Evolutionary conservation across 2,113 vertebrate genomes (phyloP).

Genomic region (Microcebus lehilahytsara): DNA sequence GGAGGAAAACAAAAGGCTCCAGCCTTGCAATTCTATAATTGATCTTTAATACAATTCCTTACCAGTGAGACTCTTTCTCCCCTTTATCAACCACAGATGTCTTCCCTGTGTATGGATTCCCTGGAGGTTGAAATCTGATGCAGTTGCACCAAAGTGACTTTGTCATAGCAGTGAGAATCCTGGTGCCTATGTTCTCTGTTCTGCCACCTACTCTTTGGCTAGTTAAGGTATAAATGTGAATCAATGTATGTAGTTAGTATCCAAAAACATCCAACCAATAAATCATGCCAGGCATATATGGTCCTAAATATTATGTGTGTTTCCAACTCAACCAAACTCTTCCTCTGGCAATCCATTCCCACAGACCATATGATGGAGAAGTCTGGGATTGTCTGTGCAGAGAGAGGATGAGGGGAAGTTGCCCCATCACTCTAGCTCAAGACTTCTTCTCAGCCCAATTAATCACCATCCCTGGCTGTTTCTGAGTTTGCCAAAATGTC

Average conservation of each 20-base stretch:
- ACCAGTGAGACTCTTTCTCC: background rate
- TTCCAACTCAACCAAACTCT: background rate
- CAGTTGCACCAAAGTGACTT: background rate
- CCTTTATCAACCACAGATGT: background rate
- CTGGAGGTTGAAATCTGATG: background rate
- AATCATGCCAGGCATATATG: background rate
- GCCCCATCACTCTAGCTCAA: too few relatives aligned
- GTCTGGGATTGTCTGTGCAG: background rate
- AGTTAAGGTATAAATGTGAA: background rate
- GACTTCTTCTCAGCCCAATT: background rate
- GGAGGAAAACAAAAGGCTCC: background rate
- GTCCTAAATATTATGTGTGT: background rate
- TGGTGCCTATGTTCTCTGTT: background rate
- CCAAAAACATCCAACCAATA: background rate
- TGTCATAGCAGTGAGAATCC: background rate
- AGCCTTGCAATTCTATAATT: background rate
- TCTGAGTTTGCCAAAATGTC: background rate
- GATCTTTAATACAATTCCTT: background rate
- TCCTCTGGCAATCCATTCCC: background rate
- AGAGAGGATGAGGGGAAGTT: background rate
- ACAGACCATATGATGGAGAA: accelerated
- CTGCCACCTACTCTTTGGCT: background rate
- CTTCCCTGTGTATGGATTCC: background rate
- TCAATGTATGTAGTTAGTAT: background rate
- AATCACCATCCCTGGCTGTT: background rate